Evolutionary conservation across 2,113 vertebrate genomes (phyloP).

Genomic region (Chunga burmeisteri): DNA sequence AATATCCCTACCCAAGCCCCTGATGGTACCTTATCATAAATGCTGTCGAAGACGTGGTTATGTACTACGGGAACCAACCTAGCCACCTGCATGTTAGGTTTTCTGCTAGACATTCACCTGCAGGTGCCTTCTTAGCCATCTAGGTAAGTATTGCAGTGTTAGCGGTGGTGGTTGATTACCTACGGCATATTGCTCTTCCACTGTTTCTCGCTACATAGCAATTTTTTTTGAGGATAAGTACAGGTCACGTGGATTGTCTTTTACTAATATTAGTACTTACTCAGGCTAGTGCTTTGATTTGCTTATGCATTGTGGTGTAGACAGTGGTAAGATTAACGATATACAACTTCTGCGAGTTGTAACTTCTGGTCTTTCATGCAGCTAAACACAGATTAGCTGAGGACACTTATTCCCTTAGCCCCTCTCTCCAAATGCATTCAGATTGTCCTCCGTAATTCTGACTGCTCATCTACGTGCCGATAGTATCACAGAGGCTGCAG

Average conservation of each 20-base stretch:
- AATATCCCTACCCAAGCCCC: neutral
- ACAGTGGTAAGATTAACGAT: neutral
- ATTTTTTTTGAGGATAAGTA: neutral
- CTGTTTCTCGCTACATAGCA: neutral
- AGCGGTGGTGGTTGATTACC: neutral
- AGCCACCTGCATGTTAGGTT: neutral
- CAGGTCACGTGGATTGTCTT: neutral
- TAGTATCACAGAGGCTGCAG: too few species aligned
- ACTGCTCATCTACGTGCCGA: rapidly evolving
- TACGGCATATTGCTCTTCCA: neutral
- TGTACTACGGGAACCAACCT: rapidly evolving
- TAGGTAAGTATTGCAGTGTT: neutral
- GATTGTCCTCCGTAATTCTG: neutral
- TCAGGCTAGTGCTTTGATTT: neutral
- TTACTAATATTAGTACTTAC: neutral
- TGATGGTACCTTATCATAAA: neutral
- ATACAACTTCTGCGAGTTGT: neutral
- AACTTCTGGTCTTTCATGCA: neutral
- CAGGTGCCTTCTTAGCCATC: neutral
- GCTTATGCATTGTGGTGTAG: neutral
- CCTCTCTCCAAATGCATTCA: neutral
- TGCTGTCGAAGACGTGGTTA: rapidly evolving
- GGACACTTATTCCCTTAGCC: neutral
- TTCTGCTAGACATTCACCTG: neutral
- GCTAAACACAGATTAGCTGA: neutral